Base-by-base conservation (phyloP, 2,797 vertebrate genomes). In the Rhinichthys osculus region DNA sequence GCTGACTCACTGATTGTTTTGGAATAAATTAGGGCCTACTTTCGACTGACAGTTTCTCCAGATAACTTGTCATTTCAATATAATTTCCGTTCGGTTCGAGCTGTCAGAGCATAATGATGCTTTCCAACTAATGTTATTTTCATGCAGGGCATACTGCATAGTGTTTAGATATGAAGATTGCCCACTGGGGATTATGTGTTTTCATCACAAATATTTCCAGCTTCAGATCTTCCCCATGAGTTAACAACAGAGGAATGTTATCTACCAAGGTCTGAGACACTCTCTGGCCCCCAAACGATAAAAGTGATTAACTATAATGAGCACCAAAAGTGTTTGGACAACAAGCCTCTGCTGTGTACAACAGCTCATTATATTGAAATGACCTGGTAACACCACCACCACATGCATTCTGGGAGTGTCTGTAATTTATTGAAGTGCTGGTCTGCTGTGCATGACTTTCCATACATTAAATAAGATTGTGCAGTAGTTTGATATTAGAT, bases 201-300 rank as follows among this genome's bases (percentile, higher is more conserved):
- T 87, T 84, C 83, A 74, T 19, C 66, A 40, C 73, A 85, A n/a
- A 52, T 78, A 76, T 84, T 88, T 73, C 81, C 69, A 89, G 80
- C 73, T 44, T 87, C 74, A 83, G 82, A 83, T 76, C 77, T 33
- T 82, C 42, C 84, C 86, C 33, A 44, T 67, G 71, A 52, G 66
- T 74, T 80, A 86, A 86, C 78, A 88, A 70, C 71, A 83, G 59
- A 85, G 70, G 38, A 81, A 62, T 82, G 77, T 67, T 84, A 74
- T 81, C 85, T 81, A 67, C 74, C 74, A 67, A 81, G 38, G 82
- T 50, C 57, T 83, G 78, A 85, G 70, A 66, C 33, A 44, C 21
- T 66, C 67, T 38, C 69, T 44, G 47, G 47, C 23, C 5, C 59
- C 57, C 33, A 19, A 74, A 57, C 7, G 5, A 87, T 84, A 78